A percentile compares a stretch with the other conserved stretches of the same genome.
phyloP scores from a whole-genome alignment of 2,888 invertebrate species.

The Coelopa pilipes region DNA sequence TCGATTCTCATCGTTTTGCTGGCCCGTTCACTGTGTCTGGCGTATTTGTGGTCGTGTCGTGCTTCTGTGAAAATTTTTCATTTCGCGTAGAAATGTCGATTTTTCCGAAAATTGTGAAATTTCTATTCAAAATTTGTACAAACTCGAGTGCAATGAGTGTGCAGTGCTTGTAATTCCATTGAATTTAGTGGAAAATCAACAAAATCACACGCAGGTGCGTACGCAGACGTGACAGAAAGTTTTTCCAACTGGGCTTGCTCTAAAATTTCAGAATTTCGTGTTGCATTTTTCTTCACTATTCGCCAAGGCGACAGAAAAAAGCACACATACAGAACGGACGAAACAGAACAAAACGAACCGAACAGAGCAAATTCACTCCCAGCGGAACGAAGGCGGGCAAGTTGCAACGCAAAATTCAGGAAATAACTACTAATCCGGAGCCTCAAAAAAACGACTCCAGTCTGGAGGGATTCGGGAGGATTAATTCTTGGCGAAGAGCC shows the following conservation, averaged over 20 bases:
- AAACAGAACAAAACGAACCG: too few relatives aligned
- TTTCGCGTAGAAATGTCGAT: constrained; percentile 53
- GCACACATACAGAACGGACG: too few relatives aligned
- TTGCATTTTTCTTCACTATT: constrained; percentile 10
- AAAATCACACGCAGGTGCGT: constrained; percentile 90
- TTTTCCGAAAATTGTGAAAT: constrained; percentile 49
- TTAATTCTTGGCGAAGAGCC: neutral
- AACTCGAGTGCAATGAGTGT: constrained; percentile 45
- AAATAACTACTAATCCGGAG: neutral
- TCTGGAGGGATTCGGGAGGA: neutral
- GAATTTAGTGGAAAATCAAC: constrained; percentile 51
- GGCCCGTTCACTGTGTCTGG: constrained; percentile 46
- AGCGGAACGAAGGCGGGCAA: too few relatives aligned
- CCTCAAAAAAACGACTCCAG: constrained; percentile 8
- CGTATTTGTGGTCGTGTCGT: constrained; percentile 52
- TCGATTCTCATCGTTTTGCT: constrained; percentile 29
- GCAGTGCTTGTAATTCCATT: constrained; percentile 39
- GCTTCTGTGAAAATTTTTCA: constrained; percentile 43
- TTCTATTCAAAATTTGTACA: constrained; percentile 44
- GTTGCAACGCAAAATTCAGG: too few relatives aligned
- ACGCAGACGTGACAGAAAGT: constrained; percentile 86
- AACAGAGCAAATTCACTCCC: too few relatives aligned
- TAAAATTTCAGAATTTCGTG: constrained; percentile 39
- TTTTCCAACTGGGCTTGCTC: constrained; percentile 87
- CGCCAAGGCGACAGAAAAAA: too few relatives aligned